Evolutionary conservation across 2,888 invertebrate species (phyloP).

Genomic region (Scaptomyza flava): DNA sequence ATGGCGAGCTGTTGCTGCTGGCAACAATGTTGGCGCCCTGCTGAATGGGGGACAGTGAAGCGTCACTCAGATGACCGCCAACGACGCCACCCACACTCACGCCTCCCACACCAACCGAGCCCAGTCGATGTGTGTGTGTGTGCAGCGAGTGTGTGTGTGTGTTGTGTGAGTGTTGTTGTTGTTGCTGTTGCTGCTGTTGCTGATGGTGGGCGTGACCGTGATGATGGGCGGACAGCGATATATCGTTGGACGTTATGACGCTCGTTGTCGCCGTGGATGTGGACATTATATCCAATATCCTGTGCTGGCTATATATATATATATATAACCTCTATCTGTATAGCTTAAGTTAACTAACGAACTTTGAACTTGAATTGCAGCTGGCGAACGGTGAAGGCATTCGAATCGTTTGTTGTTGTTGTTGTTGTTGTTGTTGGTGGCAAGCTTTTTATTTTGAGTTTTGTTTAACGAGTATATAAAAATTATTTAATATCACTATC

Average conservation of each 20-base stretch:
- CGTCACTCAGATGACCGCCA: conserved; percentile 69
- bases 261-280: conserved; percentile 81
- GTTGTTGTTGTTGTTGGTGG: conserved; percentile 40
- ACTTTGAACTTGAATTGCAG: conserved; percentile 36
- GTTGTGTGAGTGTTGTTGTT: conserved; percentile 38
- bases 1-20: conserved; percentile 74
- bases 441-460: conserved; percentile 34
- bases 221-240: conserved; percentile 71
- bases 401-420: conserved; percentile 25
- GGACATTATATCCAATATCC: conserved; percentile 72
- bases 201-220: conserved; percentile 59
- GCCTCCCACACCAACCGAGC: conserved; percentile 61
- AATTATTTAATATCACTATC: conserved; percentile 76
- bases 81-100: conserved; percentile 57
- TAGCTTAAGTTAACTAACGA: conserved; percentile 2
- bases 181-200: neutral
- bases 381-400: conserved; percentile 39
- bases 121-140: conserved; percentile 48
- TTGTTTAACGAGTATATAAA: conserved; percentile 75
- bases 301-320: neutral
- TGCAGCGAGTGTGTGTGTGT: conserved; percentile 47
- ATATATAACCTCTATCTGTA: neutral
- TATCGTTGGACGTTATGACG: conserved; percentile 82
- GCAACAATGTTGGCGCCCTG: conserved; percentile 71
- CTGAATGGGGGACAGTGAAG: conserved; percentile 70